A percentile compares a stretch with the other conserved stretches of the same genome.
These are phyloP conservation scores for Planococcus citri DNA, from an alignment of 1,140 invertebrate species.

Conservation along the genomic window DNA sequence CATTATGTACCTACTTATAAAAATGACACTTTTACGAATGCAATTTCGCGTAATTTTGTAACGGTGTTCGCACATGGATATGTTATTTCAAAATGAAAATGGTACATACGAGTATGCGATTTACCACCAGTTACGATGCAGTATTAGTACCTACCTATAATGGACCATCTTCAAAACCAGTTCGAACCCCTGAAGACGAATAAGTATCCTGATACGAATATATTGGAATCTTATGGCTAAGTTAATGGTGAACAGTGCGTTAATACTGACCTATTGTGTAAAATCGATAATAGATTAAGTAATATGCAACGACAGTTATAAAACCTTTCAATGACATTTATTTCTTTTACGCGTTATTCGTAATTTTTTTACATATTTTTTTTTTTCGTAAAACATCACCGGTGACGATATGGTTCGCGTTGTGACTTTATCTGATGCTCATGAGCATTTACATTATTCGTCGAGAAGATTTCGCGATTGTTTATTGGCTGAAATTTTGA, in stretches of 20 bases:
- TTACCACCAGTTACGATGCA: too few species aligned
- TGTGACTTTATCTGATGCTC: constrained; percentile 29
- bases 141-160: too few species aligned
- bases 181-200: neutral
- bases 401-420: constrained; percentile 28
- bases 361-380: neutral
- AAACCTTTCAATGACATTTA: neutral
- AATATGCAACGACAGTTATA: neutral
- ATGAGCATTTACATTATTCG: constrained; percentile 31
- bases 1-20: neutral
- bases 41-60: neutral
- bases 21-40: neutral
- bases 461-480: constrained; percentile 29
- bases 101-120: neutral
- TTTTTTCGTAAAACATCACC: neutral
- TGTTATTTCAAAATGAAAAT: neutral
- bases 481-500: constrained; percentile 25
- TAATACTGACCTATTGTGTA: neutral
- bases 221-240: neutral
- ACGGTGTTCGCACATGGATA: neutral
- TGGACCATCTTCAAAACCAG: neutral
- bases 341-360: neutral
- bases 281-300: neutral
- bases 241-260: neutral
- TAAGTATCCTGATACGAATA: too few species aligned